Percentiles rank a stretch among this genome's conserved stretches.
Conservation (phyloP, 2,113 vertebrate genomes). For the Danio rerio region DNA sequence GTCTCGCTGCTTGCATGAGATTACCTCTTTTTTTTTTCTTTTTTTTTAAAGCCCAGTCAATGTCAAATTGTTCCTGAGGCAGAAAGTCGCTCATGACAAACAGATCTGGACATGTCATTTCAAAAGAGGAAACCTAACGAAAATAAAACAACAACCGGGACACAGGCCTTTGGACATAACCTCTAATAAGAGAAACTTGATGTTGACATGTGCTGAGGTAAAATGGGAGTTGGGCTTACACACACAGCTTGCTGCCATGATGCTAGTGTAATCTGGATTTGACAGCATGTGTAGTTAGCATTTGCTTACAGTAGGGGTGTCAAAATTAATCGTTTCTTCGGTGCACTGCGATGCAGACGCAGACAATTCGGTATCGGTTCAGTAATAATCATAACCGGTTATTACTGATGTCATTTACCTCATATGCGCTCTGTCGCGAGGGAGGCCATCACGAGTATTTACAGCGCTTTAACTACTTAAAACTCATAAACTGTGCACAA, state of each 20-base stretch:
- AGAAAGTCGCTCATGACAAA: slow-evolving; percentile 12
- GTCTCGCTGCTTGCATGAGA: slow-evolving; percentile 49
- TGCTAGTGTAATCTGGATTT: too few relatives aligned
- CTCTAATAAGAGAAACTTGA: not conserved
- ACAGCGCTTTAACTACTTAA: too few relatives aligned
- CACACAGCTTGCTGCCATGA: not conserved
- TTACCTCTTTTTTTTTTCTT: slow-evolving; percentile 25
- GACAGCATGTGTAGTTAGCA: too few relatives aligned
- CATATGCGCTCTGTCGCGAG: too few relatives aligned
- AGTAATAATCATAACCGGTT: too few relatives aligned
- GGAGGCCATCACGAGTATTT: too few relatives aligned
- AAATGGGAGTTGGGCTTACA: not conserved
- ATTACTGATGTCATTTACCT: too few relatives aligned
- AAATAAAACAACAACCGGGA: not conserved
- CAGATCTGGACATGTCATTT: slow-evolving; percentile 37
- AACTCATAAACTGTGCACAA: too few relatives aligned
- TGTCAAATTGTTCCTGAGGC: slow-evolving; percentile 30
- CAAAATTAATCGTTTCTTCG: too few relatives aligned
- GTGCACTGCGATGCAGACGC: too few relatives aligned
- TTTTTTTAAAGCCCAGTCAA: slow-evolving; percentile 19
- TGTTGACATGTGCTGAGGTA: not conserved
- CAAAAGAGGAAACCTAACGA: not conserved
- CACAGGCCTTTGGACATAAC: not conserved
- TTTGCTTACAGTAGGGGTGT: too few relatives aligned
- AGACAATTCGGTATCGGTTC: too few relatives aligned